These are phyloP conservation scores for Bos javanicus DNA, from an alignment of 2,113 vertebrate genomes.

Conservation along the genomic window DNA sequence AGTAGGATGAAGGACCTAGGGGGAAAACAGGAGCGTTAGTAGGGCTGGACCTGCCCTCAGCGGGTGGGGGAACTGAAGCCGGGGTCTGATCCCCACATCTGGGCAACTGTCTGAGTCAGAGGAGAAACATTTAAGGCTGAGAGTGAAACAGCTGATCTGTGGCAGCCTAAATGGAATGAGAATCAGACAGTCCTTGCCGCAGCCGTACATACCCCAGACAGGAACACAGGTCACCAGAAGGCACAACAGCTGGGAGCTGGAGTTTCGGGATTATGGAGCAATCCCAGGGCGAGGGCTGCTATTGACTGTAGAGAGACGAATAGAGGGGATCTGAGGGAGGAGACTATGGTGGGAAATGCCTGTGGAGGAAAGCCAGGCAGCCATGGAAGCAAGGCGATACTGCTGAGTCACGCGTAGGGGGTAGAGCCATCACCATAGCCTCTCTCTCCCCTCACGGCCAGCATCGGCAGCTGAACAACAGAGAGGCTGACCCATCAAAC, in stretches of 20 bases:
- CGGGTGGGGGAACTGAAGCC: fast-evolving
- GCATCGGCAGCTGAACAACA: background rate
- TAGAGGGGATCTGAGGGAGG: background rate
- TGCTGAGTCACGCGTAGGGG: fast-evolving
- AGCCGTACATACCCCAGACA: background rate
- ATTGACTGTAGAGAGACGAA: background rate
- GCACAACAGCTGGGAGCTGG: background rate
- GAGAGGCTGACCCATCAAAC: background rate
- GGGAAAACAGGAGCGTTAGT: background rate
- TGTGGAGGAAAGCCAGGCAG: background rate
- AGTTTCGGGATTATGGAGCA: background rate
- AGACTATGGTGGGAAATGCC: background rate
- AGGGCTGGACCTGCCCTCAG: background rate
- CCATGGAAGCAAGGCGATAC: background rate
- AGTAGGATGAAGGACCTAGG: background rate
- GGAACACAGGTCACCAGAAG: fast-evolving
- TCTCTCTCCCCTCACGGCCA: fast-evolving
- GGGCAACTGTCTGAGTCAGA: background rate
- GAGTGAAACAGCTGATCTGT: background rate
- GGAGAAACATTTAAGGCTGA: background rate
- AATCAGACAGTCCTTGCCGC: background rate
- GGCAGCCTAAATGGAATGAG: background rate
- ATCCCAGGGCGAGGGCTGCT: background rate
- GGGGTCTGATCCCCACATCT: background rate
- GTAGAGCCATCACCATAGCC: background rate